Percentiles rank a stretch among this genome's conserved stretches.
Evolutionary conservation across 2,113 vertebrate species (phyloP).

Genomic region (Salminus brasiliensis): DNA sequence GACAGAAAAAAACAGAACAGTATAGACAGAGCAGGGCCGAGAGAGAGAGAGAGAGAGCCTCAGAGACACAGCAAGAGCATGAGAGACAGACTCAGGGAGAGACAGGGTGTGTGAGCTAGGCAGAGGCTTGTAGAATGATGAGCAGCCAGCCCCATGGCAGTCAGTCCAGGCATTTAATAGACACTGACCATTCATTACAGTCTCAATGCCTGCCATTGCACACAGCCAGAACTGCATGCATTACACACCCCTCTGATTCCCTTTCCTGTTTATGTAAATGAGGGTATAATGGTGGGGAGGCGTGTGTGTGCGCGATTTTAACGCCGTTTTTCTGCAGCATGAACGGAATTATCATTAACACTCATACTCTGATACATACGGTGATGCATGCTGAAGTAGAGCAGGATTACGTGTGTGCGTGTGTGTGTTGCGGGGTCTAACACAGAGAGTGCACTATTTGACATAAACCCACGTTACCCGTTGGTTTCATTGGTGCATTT

Average conservation of each 20-base stretch:
- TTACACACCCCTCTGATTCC: constrained; percentile 37
- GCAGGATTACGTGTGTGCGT: background rate
- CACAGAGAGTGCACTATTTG: background rate
- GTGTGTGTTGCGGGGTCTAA: background rate
- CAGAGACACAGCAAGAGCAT: background rate
- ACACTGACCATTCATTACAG: constrained; percentile 53
- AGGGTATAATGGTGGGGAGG: background rate
- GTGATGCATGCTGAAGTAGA: background rate
- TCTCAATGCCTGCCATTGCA: constrained; percentile 44
- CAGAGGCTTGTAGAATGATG: constrained; percentile 28
- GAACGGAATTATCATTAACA: background rate
- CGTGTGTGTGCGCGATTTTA: background rate
- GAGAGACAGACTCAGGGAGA: background rate
- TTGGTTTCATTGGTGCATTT: constrained; percentile 59
- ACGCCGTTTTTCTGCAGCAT: background rate
- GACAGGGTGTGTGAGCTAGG: constrained; percentile 31
- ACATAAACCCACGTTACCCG: constrained; percentile 50
- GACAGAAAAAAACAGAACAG: background rate
- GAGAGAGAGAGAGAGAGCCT: constrained; percentile 19
- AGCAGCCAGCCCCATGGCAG: constrained; percentile 29
- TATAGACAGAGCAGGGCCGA: constrained; percentile 1
- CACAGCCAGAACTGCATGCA: constrained; percentile 41
- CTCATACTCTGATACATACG: background rate
- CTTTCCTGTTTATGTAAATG: constrained; percentile 44
- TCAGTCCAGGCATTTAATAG: constrained; percentile 41